These are phyloP conservation scores for Saccostrea glomerata DNA, from an alignment of 1,140 invertebrate species.

Conservation along the genomic window DNA sequence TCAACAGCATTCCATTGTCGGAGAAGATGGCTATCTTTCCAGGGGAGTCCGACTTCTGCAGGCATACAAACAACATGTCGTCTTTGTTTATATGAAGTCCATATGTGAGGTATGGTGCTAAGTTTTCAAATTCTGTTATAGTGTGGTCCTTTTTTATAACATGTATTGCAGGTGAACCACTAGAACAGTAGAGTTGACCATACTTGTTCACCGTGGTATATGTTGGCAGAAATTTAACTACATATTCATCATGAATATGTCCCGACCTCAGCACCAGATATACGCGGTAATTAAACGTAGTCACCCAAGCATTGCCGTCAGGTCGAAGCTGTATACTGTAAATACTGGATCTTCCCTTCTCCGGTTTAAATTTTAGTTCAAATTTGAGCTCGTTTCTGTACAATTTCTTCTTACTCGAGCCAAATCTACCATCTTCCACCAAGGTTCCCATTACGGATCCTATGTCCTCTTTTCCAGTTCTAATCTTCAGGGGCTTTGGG, in stretches of 20 bases:
- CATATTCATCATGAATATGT: slow-evolving; percentile 45
- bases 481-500: slow-evolving; percentile 45
- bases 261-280: slow-evolving; percentile 44
- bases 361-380: slow-evolving; percentile 45
- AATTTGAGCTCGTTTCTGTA: slow-evolving; percentile 41
- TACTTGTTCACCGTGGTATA: slow-evolving; percentile 43
- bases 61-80: slow-evolving; percentile 39
- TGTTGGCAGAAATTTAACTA: slow-evolving; percentile 40
- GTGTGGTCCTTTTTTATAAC: slow-evolving; percentile 28
- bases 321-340: slow-evolving; percentile 43
- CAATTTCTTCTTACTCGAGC: slow-evolving; percentile 28
- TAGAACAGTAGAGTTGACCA: slow-evolving; percentile 46
- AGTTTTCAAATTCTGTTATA: slow-evolving; percentile 42
- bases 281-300: slow-evolving; percentile 41
- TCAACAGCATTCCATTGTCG: slow-evolving; percentile 46
- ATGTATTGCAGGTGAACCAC: slow-evolving; percentile 14
- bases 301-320: slow-evolving; percentile 50
- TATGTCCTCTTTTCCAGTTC: neutral
- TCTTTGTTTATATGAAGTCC: slow-evolving; percentile 45
- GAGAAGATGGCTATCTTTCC: slow-evolving; percentile 42
- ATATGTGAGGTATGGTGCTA: slow-evolving; percentile 36
- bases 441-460: slow-evolving; percentile 36
- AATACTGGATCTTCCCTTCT: slow-evolving; percentile 38
- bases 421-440: slow-evolving; percentile 43
- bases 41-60: neutral